phyloP scores from a whole-genome alignment of 2,113 vertebrate genomes.

The Prunella fulvescens region DNA sequence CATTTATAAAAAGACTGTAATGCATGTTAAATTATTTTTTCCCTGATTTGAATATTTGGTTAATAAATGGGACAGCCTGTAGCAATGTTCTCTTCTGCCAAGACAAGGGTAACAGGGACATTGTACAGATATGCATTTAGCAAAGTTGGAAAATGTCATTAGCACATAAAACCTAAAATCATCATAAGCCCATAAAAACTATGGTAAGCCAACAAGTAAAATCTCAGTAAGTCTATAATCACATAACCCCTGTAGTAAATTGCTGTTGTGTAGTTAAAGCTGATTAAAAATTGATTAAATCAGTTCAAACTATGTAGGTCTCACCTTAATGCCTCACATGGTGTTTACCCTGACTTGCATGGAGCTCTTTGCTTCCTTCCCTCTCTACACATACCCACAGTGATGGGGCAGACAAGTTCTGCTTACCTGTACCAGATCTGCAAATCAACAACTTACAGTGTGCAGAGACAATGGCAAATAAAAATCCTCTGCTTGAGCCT shows the following conservation, averaged over 20 bases:
- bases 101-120: neutral
- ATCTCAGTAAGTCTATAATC: neutral
- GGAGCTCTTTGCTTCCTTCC: neutral
- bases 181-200: slow-evolving; percentile 10
- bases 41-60: neutral
- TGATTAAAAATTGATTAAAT: slow-evolving; percentile 52
- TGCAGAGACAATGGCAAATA: neutral
- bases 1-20: neutral
- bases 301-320: neutral
- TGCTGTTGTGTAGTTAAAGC: slow-evolving; percentile 1
- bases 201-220: neutral
- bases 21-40: neutral
- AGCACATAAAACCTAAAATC: slow-evolving; percentile 2
- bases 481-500: neutral
- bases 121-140: neutral
- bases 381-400: neutral
- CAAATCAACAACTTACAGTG: neutral
- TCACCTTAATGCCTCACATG: neutral
- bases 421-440: neutral
- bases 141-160: neutral
- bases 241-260: slow-evolving; percentile 28
- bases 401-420: neutral
- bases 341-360: neutral
- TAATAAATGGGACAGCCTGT: neutral
- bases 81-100: neutral